phyloP scores from a whole-genome alignment of 92 coral and sea anemone genomes.

The Palythoa heliodiscus region DNA sequence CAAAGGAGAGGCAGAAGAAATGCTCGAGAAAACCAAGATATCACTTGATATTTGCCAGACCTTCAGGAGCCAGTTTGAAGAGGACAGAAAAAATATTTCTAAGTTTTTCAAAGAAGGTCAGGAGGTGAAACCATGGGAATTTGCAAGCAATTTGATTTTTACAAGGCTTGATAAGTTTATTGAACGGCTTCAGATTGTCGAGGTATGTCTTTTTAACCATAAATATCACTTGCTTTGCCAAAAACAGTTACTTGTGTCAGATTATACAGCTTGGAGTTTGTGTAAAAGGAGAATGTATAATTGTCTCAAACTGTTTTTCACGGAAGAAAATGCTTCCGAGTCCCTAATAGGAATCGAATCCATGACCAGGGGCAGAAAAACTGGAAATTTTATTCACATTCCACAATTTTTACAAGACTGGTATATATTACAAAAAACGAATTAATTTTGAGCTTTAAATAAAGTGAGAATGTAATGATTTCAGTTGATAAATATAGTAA shows the following conservation, averaged over 20 bases:
- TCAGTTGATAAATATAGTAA: no score
- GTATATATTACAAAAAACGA: no score
- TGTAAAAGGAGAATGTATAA: no score
- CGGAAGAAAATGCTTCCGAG: no score
- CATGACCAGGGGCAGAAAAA: no score
- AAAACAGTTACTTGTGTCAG: background rate
- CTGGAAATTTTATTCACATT: no score
- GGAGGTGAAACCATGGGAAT: constrained; percentile 94
- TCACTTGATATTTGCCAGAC: constrained; percentile 79
- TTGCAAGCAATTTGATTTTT: constrained; percentile 90
- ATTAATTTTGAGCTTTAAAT: no score
- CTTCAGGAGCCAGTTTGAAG: constrained; percentile 83
- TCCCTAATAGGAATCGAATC: no score
- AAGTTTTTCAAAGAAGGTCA: constrained; percentile 88
- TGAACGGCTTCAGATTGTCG: constrained; percentile 83
- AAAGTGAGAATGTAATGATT: no score
- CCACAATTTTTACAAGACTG: no score
- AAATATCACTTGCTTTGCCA: no score
- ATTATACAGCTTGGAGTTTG: background rate
- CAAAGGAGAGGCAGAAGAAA: constrained; percentile 95
- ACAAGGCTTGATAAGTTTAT: constrained; percentile 94
- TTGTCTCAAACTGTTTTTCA: no score
- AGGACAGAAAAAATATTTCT: constrained; percentile 80
- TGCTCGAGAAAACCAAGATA: constrained; percentile 82
- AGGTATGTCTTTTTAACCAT: constrained; percentile 55